These are phyloP conservation scores for Aphaenogaster ashmeadi DNA, from an alignment of 1,140 invertebrate species.

Conservation along the genomic window DNA sequence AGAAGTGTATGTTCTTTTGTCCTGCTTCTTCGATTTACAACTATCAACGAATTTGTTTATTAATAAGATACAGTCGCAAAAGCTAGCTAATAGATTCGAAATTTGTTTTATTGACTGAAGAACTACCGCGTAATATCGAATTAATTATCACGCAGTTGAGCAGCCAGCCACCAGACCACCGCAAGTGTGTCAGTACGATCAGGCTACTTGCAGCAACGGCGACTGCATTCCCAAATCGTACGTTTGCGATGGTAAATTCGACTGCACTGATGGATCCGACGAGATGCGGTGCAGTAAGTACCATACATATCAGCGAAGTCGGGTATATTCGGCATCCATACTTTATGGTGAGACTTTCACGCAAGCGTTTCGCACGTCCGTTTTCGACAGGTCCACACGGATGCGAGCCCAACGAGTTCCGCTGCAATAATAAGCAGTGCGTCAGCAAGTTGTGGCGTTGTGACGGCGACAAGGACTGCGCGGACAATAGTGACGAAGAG, in stretches of 20 bases:
- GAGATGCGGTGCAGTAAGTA: conserved; percentile 95
- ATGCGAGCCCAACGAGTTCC: conserved; percentile 98
- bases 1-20: conserved; percentile 90
- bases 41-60: conserved; percentile 5
- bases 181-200: conserved; percentile 90
- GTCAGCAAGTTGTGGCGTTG: conserved; percentile 97
- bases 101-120: neutral
- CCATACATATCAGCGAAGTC: neutral
- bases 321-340: neutral
- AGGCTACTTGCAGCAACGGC: conserved; percentile 97
- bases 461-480: conserved; percentile 97
- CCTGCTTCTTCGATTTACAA: conserved; percentile 30
- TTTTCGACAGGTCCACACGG: conserved; percentile 87
- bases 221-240: conserved; percentile 94
- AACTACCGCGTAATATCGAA: neutral
- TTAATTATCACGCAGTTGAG: conserved; percentile 81
- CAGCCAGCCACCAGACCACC: conserved; percentile 85
- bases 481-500: conserved; percentile 94
- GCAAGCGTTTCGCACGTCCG: neutral
- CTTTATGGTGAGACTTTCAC: conserved; percentile 32
- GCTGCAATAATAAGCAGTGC: conserved; percentile 95
- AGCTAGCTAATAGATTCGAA: neutral
- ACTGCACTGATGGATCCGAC: conserved; percentile 96
- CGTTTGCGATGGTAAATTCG: conserved; percentile 93
- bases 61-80: too few species aligned